Conservation (phyloP, 2,113 vertebrate species). For the Echinops telfairi region DNA sequence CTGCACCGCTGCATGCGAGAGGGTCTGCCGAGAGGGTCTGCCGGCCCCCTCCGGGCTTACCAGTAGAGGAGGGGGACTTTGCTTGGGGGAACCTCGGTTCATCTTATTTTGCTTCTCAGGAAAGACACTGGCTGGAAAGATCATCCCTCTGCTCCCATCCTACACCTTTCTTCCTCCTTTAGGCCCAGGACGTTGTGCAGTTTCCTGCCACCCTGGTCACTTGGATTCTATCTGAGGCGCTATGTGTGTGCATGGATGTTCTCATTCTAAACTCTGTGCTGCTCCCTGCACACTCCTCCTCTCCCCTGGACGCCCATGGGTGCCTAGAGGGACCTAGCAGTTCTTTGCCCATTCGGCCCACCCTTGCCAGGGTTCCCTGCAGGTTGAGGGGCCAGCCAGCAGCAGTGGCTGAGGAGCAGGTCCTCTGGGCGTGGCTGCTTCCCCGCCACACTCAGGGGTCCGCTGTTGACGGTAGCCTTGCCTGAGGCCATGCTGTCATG, state of each 20-base stretch:
- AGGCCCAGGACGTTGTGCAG: no score
- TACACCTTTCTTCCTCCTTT: no score
- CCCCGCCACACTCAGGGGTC: neutral
- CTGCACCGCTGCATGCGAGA: neutral
- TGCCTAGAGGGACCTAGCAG: neutral
- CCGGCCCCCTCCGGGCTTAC: no score
- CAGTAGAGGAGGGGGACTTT: neutral
- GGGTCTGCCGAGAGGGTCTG: neutral
- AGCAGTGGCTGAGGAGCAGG: no score
- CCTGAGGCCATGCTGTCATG: neutral
- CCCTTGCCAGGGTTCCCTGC: neutral
- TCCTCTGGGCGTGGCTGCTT: no score
- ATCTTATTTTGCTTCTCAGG: neutral
- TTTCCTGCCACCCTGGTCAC: no score
- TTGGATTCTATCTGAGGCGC: no score
- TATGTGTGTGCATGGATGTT: neutral
- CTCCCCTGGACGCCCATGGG: neutral
- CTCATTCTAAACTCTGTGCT: neutral
- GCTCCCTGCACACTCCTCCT: neutral
- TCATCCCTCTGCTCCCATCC: no score
- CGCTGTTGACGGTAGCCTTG: neutral
- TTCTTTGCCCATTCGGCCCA: neutral
- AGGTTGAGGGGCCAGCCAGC: no score
- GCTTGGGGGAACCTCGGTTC: neutral
- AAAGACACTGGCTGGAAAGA: neutral